Percentiles rank a stretch among this genome's conserved stretches.
Evolutionary conservation across 2,888 invertebrate genomes (phyloP).

Genomic region (Ceraclea dissimilis): DNA sequence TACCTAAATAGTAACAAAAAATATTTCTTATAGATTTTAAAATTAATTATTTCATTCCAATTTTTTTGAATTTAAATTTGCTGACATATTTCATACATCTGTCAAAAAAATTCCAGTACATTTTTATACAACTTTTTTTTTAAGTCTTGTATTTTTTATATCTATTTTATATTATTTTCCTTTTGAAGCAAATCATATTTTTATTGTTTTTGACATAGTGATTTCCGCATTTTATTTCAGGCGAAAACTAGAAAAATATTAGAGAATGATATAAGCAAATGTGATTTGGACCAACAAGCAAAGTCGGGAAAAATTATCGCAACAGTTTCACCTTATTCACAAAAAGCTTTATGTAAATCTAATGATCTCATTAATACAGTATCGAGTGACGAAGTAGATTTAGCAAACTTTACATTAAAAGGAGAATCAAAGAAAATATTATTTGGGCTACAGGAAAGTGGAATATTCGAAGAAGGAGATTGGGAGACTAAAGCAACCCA

Average conservation of each 20-base stretch:
- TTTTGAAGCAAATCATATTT: neutral
- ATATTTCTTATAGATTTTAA: too few species aligned
- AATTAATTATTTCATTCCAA: too few species aligned
- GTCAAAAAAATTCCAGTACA: neutral
- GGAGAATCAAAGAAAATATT: conserved; percentile 44
- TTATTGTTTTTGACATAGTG: neutral
- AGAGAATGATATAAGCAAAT: conserved; percentile 19
- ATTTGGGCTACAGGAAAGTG: conserved; percentile 62
- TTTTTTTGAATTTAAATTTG: neutral
- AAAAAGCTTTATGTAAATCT: conserved; percentile 40
- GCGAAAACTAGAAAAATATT: conserved; percentile 18
- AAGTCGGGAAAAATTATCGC: conserved; percentile 50
- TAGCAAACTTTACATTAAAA: conserved; percentile 37
- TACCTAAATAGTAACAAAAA: too few species aligned
- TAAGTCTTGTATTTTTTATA: neutral
- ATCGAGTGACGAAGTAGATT: conserved; percentile 10
- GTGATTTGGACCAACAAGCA: conserved; percentile 21
- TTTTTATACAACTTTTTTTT: neutral
- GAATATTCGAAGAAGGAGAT: conserved; percentile 60
- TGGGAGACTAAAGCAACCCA: conserved; percentile 46
- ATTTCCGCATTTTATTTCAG: conserved; percentile 11
- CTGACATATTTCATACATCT: neutral
- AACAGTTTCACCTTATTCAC: conserved; percentile 55
- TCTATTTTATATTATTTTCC: neutral
- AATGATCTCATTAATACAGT: conserved; percentile 30